Evolutionary conservation across 2,888 invertebrate species (phyloP).

Genomic region (Kuschelorhynchus macadamiae): DNA sequence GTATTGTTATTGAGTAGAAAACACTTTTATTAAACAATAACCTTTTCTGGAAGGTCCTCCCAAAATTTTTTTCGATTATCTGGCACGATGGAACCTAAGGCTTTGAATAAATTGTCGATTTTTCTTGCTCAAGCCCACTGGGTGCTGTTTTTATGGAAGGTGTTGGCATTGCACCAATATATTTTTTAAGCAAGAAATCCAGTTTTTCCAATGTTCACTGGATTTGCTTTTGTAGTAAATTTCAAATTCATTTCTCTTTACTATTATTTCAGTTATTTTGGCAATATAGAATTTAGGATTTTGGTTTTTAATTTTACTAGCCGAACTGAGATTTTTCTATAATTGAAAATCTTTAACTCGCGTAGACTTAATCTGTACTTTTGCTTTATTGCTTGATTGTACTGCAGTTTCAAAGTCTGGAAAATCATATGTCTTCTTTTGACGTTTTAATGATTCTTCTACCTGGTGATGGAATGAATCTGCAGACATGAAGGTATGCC

Average conservation of each 20-base stretch:
- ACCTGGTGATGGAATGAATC: slow-evolving; percentile 31
- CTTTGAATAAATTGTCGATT: neutral
- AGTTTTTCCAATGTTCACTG: neutral
- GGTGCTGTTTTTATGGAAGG: neutral
- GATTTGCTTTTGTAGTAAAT: slow-evolving; percentile 9
- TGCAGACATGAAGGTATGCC: neutral
- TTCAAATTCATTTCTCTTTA: slow-evolving; percentile 15
- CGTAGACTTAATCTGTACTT: slow-evolving; percentile 23
- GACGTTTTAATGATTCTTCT: slow-evolving; percentile 8
- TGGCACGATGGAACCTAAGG: neutral
- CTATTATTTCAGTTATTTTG: slow-evolving; percentile 27
- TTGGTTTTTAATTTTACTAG: slow-evolving; percentile 21
- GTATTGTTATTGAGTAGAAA: too few species aligned
- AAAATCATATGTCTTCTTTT: slow-evolving; percentile 12
- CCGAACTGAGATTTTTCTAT: slow-evolving; percentile 18
- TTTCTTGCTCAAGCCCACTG: neutral
- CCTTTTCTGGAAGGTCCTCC: slow-evolving; percentile 6
- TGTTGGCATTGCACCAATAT: slow-evolving; percentile 2
- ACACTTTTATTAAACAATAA: neutral
- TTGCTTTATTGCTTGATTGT: slow-evolving; percentile 23
- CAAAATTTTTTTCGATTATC: neutral
- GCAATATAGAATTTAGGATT: slow-evolving; percentile 21
- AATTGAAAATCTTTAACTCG: slow-evolving; percentile 12
- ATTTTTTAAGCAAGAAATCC: slow-evolving; percentile 1
- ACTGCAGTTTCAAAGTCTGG: slow-evolving; percentile 22